Evolutionary conservation across 2,113 vertebrate genomes (phyloP), one percentile per base, ranked within the genome.

Genomic region (Pelobates fuscus): DNA sequence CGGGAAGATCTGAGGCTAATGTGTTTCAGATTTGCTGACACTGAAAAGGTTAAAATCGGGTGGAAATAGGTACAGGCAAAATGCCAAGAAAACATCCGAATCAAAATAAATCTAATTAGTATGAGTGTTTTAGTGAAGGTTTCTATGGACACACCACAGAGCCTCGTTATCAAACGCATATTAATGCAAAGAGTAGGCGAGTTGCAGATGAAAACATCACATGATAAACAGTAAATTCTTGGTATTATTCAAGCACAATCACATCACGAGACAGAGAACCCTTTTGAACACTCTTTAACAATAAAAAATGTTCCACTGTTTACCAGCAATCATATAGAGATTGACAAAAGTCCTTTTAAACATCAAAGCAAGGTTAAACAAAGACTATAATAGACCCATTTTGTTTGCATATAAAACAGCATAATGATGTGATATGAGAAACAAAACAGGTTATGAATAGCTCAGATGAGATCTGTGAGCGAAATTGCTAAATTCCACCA

Each of bases 41-140:
- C 15, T 49, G 25, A 52, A 71, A 29, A 32, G 58, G 41, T 71
- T 52, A 63, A 62, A 62, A 8, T 27, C 30, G 70, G 59, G 14
- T 32, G n/a, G 12, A 62, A 52, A 62, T 11, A 52, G 18, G 37
- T 8, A 55, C 24, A 62, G 70, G 58, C 58, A 62, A 52, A 49
- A 59, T 62, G 58, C 70, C 58, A 71, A 41, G 25, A 71, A 71
- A 62, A 63, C 58, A 62, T 59, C 49, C 52, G 67, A 67, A 58
- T 75, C 32, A 66, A 66, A 74, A 74, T 46, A 74, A 74, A 74
- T 58, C 61, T 75, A 75, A 67, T 75, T 75, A 75, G 71, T 46
- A 67, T 66, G 63, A 75, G 62, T 75, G 63, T 67, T 75, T 75
- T 75, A 75, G 30, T 17, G 25, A 63, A 23, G 70, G 70, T 66